These are phyloP conservation scores for Habropoda laboriosa DNA, from an alignment of 1,140 invertebrate species.

Conservation along the genomic window DNA sequence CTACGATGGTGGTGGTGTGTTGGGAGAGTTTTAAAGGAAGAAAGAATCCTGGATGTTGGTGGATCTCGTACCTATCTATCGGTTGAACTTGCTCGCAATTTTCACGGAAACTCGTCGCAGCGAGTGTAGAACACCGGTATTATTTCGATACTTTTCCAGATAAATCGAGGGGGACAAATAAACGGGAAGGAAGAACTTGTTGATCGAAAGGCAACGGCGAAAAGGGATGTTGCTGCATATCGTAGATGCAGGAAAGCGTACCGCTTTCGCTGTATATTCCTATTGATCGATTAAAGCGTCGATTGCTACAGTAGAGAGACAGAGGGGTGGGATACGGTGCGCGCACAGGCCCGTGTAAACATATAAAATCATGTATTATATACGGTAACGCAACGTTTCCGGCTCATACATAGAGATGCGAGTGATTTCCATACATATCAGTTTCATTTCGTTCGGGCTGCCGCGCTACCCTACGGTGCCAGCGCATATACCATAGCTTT, in stretches of 20 bases:
- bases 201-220: background rate
- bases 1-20: too few species aligned
- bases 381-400: conserved; percentile 53
- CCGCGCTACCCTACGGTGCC: conserved; percentile 23
- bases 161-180: background rate
- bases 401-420: conserved; percentile 69
- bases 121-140: too few species aligned
- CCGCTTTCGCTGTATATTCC: too few species aligned
- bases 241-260: too few species aligned
- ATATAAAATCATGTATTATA: conserved; percentile 47
- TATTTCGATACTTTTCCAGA: background rate
- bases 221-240: background rate
- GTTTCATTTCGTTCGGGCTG: conserved; percentile 69
- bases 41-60: too few species aligned
- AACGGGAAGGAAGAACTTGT: background rate
- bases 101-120: background rate
- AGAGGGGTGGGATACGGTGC: background rate
- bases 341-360: conserved; percentile 34
- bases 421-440: conserved; percentile 72
- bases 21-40: background rate
- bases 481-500: background rate
- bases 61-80: too few species aligned
- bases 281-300: conserved; percentile 37
- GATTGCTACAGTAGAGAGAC: background rate
- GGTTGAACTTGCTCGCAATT: background rate